Evolutionary conservation across 2,888 invertebrate genomes (phyloP), one percentile per base, ranked within the genome.

Genomic region (Dendrolimus pini): DNA sequence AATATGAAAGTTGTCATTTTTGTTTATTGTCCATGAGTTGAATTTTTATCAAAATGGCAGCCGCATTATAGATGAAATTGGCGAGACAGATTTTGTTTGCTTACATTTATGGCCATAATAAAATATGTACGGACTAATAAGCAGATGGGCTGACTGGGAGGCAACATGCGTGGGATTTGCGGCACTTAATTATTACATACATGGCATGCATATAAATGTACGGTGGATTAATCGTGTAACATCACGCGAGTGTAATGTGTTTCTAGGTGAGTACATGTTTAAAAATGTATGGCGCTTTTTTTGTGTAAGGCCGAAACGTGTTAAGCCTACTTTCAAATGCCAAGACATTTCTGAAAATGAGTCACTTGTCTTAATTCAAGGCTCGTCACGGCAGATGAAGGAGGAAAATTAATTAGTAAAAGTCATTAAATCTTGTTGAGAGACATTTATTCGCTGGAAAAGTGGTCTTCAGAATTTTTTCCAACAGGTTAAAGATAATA

Each of bases 161-260:
- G 9, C 47, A 57, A 60, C 58, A 54, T 47, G 47, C 47, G 47
- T 47, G 47, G 47, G 9, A 47, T 9, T 47, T 60, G 57, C 54
- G 47, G 54, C 30, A 60, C 57, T 63, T 65, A 69, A 74, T 71
- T 65, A 74, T 63, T 58, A 73, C 64, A 63, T 57, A 73, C 64
- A 63, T 64, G 70, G 65, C 69, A 67, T 69, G 70, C 64, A 68
- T 65, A 67, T 66, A 70, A 67, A 67, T 62, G 54, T 60, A 67
- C 47, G 55, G 54, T 58, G 60, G 63, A 67, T 68, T 71, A 73
- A 72, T 70, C 13, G 64, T 59, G 58, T 56, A 55, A 55, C 57
- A 63, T 55, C 72, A 72, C 73, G 72, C 70, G 60, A 68, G 57
- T 41, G 54, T 30, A 54, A 52, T 56, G 47, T 47, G 9, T 47